Base-by-base conservation (phyloP, 1,140 invertebrate genomes). In the Trachymyrmex cornetzi region DNA sequence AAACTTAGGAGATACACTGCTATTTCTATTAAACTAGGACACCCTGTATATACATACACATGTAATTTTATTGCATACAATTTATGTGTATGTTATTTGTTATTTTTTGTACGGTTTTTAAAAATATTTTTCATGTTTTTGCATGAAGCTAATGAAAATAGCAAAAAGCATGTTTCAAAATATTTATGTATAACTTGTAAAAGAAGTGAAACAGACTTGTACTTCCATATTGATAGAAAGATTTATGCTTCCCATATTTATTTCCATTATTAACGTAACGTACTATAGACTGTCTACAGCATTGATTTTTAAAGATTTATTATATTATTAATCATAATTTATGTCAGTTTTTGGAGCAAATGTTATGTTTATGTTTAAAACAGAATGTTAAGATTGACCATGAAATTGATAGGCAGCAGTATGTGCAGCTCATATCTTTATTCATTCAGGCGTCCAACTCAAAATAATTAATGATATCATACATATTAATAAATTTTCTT, bases 71-170 rank as follows among this genome's bases (percentile, higher is more conserved):
- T 66, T 55, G 30, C 48, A 55, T 22, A 44, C 16, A 61, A 77
- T 63, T 77, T 14, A n/a, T 67, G 38, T 16, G 14, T 14, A 50
- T 44, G 48, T 50, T 16, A 12, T 14, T 53, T n/a, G 53, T 61
- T 61, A 38, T 22, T 4, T 82, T 12, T 74, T 74, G 24, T 55
- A 82, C 4, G 2, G 14, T 63, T 61, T 84, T 63, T 63, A 74
- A 82, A 61, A 48, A 84, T 48, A 75, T 75, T 75, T 82, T 48
- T 48, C 38, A 11, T 50, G 2, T 14, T 74, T 84, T 75, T 74
- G 34, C 67, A 71, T 57, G 24, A 44, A 24, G 11, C 6, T 57
- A 1, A 16, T 59, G 6, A 5, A 34, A 72, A 59, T 27, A 69
- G 16, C 27, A n/a, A 12, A 5, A 71, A 59, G 5, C 34, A 7